Percentiles rank a stretch among this genome's conserved stretches.
phyloP scores from a whole-genome alignment of 2,888 invertebrate genomes.

The Geophilus truncorum region DNA sequence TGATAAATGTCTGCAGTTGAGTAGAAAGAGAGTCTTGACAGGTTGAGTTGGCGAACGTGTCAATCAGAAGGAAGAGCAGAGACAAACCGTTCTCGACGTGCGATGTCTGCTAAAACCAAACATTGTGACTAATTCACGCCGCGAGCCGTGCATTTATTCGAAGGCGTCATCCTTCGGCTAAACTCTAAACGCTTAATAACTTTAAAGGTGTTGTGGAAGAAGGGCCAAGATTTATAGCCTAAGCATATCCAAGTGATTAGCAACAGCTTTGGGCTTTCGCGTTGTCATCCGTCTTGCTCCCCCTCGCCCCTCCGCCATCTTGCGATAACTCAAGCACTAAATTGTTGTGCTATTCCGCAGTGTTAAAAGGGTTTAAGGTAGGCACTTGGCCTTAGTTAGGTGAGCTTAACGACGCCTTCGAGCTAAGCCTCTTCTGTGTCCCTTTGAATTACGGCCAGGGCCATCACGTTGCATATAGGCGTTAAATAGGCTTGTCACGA shows the following conservation, averaged over 20 bases:
- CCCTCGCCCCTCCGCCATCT: neutral
- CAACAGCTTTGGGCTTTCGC: slow-evolving; percentile 11
- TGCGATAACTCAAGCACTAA: slow-evolving; percentile 16
- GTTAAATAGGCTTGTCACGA: slow-evolving; percentile 14
- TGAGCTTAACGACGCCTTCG: neutral
- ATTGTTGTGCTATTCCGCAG: slow-evolving; percentile 4
- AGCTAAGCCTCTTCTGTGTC: slow-evolving; percentile 3
- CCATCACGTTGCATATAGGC: neutral
- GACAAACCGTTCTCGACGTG: neutral
- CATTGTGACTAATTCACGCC: neutral
- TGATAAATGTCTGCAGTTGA: slow-evolving; percentile 20
- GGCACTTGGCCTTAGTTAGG: slow-evolving; percentile 20
- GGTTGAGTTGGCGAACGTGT: neutral
- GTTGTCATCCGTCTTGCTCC: neutral
- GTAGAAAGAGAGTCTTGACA: neutral
- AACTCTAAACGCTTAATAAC: neutral
- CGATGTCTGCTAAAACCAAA: neutral
- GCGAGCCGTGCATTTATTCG: neutral
- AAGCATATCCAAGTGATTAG: slow-evolving; percentile 7
- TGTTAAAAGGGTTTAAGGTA: slow-evolving; percentile 20
- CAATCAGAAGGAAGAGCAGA: neutral
- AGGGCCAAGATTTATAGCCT: neutral
- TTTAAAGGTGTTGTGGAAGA: neutral
- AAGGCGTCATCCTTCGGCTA: too few relatives aligned
- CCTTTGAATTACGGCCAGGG: slow-evolving; percentile 5